Conservation (phyloP, 2,797 vertebrate species). For the Delichon dasypus region DNA sequence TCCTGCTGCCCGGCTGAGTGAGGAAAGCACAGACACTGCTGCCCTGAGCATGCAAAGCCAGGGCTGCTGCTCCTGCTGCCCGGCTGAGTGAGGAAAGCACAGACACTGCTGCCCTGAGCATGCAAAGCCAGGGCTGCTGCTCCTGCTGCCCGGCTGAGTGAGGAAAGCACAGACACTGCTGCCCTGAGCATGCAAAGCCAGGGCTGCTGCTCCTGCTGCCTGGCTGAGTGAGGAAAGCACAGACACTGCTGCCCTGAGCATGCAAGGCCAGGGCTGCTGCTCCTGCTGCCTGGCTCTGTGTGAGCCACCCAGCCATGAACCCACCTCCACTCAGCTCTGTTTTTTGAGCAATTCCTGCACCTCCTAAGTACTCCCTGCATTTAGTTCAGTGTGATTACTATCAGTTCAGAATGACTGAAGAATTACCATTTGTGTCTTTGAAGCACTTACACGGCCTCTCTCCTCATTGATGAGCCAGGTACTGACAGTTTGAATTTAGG, state of each 20-base stretch:
- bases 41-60: background rate
- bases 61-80: background rate
- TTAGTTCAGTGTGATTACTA: accelerated
- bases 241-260: background rate
- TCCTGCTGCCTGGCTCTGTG: background rate
- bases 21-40: no score
- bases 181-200: background rate
- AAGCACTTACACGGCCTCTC: background rate
- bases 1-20: no score
- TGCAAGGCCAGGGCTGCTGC: accelerated
- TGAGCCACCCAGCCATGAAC: background rate
- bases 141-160: background rate
- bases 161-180: background rate
- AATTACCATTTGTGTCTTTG: background rate
- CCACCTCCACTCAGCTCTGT: background rate
- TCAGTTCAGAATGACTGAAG: background rate
- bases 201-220: background rate
- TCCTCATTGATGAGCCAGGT: background rate
- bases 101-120: background rate
- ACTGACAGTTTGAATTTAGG: background rate
- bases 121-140: accelerated
- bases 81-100: background rate
- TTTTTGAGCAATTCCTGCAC: background rate
- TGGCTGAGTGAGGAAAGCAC: no score
- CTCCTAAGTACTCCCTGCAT: background rate